phyloP scores from a whole-genome alignment of 2,888 invertebrate species.

The Vesta saturnalis region DNA sequence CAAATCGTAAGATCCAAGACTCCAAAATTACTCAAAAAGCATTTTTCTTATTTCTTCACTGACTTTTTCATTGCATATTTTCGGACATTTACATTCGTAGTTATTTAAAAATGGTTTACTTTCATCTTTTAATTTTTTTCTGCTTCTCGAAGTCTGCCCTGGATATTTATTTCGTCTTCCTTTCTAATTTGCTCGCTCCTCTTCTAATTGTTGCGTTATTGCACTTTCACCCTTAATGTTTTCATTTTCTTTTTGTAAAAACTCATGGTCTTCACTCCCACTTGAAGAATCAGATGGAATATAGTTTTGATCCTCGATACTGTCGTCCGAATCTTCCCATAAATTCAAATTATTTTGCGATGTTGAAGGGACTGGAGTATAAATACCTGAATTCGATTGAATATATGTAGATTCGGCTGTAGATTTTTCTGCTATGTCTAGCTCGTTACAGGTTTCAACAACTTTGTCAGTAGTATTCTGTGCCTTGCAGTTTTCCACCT shows the following conservation, averaged over 20 bases:
- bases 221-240: background rate
- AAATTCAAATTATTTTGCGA: background rate
- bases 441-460: too few species aligned
- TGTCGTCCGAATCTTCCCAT: background rate
- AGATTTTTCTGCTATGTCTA: too few species aligned
- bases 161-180: background rate
- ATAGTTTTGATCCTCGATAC: background rate
- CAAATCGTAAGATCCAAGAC: background rate
- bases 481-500: too few species aligned
- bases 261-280: background rate
- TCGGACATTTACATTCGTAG: too few species aligned
- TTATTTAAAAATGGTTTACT: too few species aligned
- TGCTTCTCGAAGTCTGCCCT: background rate
- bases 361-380: background rate
- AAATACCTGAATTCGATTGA: too few species aligned
- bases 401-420: too few species aligned
- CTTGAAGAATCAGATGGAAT: background rate
- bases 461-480: too few species aligned
- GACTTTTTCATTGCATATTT: background rate
- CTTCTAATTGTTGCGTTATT: background rate
- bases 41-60: background rate
- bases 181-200: background rate
- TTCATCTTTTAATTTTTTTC: too few species aligned
- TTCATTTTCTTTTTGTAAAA: background rate
- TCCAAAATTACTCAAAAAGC: background rate